Percentiles rank a stretch among this genome's conserved stretches.
These are phyloP conservation scores for Xylocopa sonorina DNA, from an alignment of 1,140 invertebrate genomes.

Conservation along the genomic window DNA sequence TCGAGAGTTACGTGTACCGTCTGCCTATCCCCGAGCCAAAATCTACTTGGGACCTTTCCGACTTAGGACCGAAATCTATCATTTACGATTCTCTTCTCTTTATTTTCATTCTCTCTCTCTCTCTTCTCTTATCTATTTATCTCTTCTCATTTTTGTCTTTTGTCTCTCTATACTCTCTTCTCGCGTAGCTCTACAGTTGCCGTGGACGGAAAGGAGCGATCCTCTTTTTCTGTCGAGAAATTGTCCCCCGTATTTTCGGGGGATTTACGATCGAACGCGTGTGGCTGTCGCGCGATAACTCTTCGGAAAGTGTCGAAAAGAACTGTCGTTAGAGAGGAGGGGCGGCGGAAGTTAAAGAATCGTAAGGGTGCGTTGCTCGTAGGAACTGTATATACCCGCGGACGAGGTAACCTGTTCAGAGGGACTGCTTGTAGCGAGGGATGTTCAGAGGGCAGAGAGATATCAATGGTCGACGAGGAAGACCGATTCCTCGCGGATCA, in stretches of 20 bases:
- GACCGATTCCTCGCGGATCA: conserved; percentile 13
- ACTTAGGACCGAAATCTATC: conserved; percentile 41
- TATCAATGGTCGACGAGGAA: background rate
- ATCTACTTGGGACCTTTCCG: conserved; percentile 59
- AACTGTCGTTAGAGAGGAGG: too few relatives aligned
- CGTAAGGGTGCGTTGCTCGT: background rate
- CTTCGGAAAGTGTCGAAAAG: too few relatives aligned
- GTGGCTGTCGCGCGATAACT: background rate
- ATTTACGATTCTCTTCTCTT: too few relatives aligned
- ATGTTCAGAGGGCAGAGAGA: background rate
- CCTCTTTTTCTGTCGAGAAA: background rate
- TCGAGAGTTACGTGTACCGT: conserved; percentile 43
- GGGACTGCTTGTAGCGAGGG: too few relatives aligned
- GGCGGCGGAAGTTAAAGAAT: too few relatives aligned
- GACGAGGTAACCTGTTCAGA: too few relatives aligned
- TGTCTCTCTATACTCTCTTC: background rate
- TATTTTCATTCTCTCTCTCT: background rate
- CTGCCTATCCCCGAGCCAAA: conserved; percentile 66
- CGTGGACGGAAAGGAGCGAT: conserved; percentile 39
- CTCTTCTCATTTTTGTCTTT: background rate
- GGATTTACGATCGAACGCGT: background rate
- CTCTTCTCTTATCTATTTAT: background rate
- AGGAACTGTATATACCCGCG: background rate
- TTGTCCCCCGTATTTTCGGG: background rate
- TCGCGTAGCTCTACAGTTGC: background rate